phyloP scores from a whole-genome alignment of 2,888 invertebrate species.

The Ectobius pallidus region DNA sequence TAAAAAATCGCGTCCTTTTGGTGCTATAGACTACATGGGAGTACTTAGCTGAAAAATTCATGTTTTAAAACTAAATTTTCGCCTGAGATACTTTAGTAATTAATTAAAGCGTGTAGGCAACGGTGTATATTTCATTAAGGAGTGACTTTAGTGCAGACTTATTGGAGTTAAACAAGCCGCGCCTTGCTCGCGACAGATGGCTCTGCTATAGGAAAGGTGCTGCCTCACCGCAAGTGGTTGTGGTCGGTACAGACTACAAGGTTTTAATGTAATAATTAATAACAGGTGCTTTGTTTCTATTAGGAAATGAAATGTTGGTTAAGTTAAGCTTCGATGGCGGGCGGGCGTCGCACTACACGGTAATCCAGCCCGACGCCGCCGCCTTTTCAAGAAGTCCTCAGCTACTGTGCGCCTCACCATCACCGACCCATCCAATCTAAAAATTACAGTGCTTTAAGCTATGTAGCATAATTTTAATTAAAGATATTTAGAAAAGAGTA shows the following conservation, averaged over 20 bases:
- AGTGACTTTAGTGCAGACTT: not conserved
- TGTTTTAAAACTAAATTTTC: too few relatives aligned
- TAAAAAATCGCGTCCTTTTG: too few relatives aligned
- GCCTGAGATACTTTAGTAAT: too few relatives aligned
- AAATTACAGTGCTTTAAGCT: not conserved
- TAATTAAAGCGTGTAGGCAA: too few relatives aligned
- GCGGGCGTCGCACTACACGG: conserved; percentile 28
- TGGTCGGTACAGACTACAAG: conserved; percentile 25
- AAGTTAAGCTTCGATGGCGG: conserved; percentile 34
- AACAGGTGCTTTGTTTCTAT: conserved; percentile 37
- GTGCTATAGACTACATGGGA: too few relatives aligned
- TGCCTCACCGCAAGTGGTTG: too few relatives aligned
- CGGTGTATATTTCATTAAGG: too few relatives aligned
- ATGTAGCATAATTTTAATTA: too few relatives aligned
- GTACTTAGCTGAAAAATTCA: too few relatives aligned
- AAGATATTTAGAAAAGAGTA: too few relatives aligned
- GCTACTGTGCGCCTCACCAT: not conserved
- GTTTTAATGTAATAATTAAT: conserved; percentile 39
- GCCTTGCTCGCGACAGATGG: conserved; percentile 19
- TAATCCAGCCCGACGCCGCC: conserved; percentile 13
- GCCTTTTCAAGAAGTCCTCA: conserved; percentile 13
- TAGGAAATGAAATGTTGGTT: conserved; percentile 40
- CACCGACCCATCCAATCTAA: too few relatives aligned
- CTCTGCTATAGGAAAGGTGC: too few relatives aligned
- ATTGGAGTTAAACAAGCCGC: conserved; percentile 22